Evolutionary conservation across 2,888 invertebrate genomes (phyloP), one percentile per base, ranked within the genome.

Genomic region (Caenorhabditis japonica): DNA sequence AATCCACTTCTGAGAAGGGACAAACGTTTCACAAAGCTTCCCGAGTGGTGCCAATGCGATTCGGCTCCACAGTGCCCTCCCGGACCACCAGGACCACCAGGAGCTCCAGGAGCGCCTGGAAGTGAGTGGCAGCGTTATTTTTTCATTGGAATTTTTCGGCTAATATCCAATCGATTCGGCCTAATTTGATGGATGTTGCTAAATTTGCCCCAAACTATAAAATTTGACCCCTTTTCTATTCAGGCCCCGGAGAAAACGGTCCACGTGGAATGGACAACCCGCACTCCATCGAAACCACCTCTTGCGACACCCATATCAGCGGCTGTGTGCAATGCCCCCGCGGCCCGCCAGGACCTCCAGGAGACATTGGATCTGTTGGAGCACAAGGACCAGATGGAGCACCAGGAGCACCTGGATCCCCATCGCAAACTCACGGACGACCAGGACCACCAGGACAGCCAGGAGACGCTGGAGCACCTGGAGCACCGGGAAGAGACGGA

Each of bases 31-130:
- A 61, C 78, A 8, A 55, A 53, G 12, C 64, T 80, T 30, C 80
- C 80, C 4, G 80, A 80, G n/a, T 78, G 61, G 59, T 80, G 80
- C 36, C 80, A 80, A 43, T 80, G 80, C 41, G 76, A 80, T 53
- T 51, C 75, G 0, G 76, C 75, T 23, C 80, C 80, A 27, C 80
- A 80, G 52, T 80, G 80, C 30, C 80, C 80, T 12, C 76, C 77
- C 27, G 80, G 80, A 30, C 75, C 79, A 8, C 79, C 79, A 23
- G 79, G 79, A 25, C 79, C 79, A 10, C 79, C 75, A 51, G 79
- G 79, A 74, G 49, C 74, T 12, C 70, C 80, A 36, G 80, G 80
- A 75, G 66, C 74, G 13, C 74, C 76, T 4, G 80, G 80, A 77
- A 56, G 79, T 79, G 19, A 44, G 59, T 46, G 19, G n/a, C n/a